A percentile compares a stretch with the other conserved stretches of the same genome.
These are phyloP conservation scores for Stenurella melanura DNA, from an alignment of 2,888 invertebrate species.

Conservation along the genomic window DNA sequence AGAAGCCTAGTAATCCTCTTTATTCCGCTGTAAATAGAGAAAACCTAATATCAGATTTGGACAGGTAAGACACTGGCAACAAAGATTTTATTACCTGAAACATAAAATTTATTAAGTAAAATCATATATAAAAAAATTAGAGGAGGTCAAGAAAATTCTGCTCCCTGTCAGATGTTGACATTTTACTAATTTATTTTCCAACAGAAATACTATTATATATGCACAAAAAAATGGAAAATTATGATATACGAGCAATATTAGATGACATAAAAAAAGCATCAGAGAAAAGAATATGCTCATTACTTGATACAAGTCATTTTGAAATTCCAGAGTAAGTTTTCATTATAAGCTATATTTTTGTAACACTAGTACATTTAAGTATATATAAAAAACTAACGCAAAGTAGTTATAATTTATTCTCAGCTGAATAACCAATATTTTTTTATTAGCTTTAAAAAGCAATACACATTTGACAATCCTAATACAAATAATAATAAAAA, in stretches of 20 bases:
- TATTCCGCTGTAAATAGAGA: conserved; percentile 43
- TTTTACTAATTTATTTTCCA: neutral
- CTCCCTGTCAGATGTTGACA: neutral
- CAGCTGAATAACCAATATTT: too few relatives aligned
- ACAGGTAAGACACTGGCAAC: conserved; percentile 46
- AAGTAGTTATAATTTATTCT: too few relatives aligned
- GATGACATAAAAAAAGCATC: neutral
- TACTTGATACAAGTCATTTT: conserved; percentile 21
- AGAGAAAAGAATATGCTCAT: neutral
- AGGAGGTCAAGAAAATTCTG: conserved; percentile 15
- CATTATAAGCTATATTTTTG: neutral
- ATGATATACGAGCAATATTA: conserved; percentile 12
- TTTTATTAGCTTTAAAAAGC: too few relatives aligned
- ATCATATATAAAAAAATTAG: neutral
- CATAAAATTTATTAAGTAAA: neutral
- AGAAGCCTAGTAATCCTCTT: neutral
- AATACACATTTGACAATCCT: too few relatives aligned
- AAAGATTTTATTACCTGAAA: neutral
- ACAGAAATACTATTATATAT: neutral
- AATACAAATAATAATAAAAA: too few relatives aligned
- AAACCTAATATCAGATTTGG: conserved; percentile 44
- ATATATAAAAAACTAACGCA: too few relatives aligned
- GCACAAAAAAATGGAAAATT: neutral
- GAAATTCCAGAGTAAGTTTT: conserved; percentile 49
- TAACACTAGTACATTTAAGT: too few relatives aligned